These are phyloP conservation scores for Rattus norvegicus DNA, from an alignment of 2,113 vertebrate species.

Conservation along the genomic window DNA sequence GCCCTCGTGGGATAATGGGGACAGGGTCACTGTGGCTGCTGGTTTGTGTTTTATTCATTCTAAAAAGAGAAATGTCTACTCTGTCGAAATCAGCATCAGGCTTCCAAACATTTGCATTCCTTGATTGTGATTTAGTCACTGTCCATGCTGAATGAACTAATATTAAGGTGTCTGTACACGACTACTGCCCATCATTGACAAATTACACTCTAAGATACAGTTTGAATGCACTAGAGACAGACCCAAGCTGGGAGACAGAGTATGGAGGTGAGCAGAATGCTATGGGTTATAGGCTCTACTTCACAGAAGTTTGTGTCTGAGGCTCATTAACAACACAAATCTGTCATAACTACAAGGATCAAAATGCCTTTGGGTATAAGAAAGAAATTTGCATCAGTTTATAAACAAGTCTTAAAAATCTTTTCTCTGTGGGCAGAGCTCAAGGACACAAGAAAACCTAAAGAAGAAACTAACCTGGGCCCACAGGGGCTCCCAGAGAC, in stretches of 20 bases:
- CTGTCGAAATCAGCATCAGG: conserved; percentile 37
- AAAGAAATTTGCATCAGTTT: background rate
- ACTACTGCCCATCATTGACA: background rate
- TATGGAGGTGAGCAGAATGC: background rate
- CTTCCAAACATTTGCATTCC: background rate
- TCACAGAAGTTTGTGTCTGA: background rate
- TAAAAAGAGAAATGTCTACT: conserved; percentile 18
- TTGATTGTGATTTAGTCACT: conserved; percentile 52
- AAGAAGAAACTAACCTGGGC: no score
- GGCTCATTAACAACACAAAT: background rate
- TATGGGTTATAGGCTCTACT: background rate
- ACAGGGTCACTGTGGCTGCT: background rate
- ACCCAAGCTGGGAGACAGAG: background rate
- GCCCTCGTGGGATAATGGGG: background rate
- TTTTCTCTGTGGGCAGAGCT: background rate
- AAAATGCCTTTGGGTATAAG: background rate
- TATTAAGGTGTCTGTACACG: background rate
- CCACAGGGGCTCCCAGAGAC: no score
- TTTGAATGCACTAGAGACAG: background rate
- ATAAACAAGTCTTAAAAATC: conserved; percentile 5
- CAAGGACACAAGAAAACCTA: no score
- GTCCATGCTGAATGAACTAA: background rate
- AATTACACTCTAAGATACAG: background rate
- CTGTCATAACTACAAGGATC: background rate
- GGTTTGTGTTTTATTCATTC: conserved; percentile 27